These are phyloP conservation scores for Rousettus madagascariensis DNA, from an alignment of 2,797 vertebrate genomes.

Conservation along the genomic window DNA sequence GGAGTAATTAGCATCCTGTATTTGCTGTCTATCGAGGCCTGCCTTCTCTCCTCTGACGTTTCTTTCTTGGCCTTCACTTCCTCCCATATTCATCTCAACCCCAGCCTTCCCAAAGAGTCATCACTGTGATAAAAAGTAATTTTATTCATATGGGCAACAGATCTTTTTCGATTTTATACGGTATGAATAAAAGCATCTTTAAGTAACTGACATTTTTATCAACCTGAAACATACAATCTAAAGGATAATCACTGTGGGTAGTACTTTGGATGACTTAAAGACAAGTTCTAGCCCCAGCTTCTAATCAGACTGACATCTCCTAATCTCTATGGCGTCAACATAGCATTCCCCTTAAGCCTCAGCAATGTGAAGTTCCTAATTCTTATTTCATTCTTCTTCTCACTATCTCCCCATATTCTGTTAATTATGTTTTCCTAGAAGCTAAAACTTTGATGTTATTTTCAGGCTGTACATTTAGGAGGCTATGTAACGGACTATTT, in stretches of 20 bases:
- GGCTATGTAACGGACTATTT: neutral
- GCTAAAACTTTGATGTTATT: neutral
- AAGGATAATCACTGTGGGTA: neutral
- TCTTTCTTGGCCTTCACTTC: neutral
- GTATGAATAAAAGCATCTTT: neutral
- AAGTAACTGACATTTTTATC: neutral
- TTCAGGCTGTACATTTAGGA: neutral
- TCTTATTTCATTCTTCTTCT: neutral
- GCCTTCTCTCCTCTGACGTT: neutral
- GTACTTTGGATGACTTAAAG: neutral
- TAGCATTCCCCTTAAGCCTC: neutral
- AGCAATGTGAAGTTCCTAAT: neutral
- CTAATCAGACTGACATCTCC: neutral
- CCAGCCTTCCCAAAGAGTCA: neutral
- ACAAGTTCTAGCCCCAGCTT: neutral
- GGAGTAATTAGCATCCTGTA: neutral
- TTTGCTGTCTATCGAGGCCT: neutral
- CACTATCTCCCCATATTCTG: neutral
- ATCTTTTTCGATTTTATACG: conserved; percentile 12
- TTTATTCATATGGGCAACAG: neutral
- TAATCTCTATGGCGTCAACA: neutral
- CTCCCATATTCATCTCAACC: neutral
- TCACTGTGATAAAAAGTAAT: neutral
- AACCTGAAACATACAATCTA: neutral
- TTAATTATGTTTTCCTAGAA: neutral